Evolutionary conservation across 2,113 vertebrate genomes (phyloP), one percentile per base, ranked within the genome.

Genomic region (Elachura formosa): DNA sequence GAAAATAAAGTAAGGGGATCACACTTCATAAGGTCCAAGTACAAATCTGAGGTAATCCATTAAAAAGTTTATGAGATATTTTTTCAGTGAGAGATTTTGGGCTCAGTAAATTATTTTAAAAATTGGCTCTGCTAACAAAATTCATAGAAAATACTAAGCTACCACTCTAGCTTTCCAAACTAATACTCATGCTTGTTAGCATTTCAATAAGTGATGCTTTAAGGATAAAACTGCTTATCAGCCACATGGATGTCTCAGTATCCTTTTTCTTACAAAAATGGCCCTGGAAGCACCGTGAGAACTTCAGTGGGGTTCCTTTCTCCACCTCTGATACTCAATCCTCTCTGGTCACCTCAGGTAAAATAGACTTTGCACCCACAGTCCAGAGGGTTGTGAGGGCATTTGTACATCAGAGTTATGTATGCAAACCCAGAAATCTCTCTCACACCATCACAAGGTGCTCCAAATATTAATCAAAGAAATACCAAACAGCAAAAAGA

Each of bases 1-100:
- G n/a, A n/a, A 41, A 28, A 52, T 43, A 21, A 31, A 2, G 1
- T 1, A 3, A 2, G 8, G 6, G 8, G 23, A 31, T 25, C 1
- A 43, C 9, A 72, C 7, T 5, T 79, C 26, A 29, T 31, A 23
- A 74, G 19, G 14, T 51, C 12, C 25, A 62, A 76, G 14, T 34
- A 20, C n/a, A n/a, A n/a, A n/a, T n/a, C n/a, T n/a, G n/a, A n/a
- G n/a, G n/a, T n/a, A n/a, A n/a, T n/a, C n/a, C n/a, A n/a, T n/a
- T 9, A 76, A 76, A 88, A 78, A 38, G 21, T 4, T 73, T 59
- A 31, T 34, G n/a, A 31, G 25, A 17, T 31, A 12, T 62, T 80
- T 69, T 64, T 76, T 66, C 51, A 79, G 18, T 6, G 17, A 43
- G 6, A 51, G 12, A 38, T n/a, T 90, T 59, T 2, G 2, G 31